Evolutionary conservation across 2,797 vertebrate genomes (phyloP).

Genomic region (Sitta carolinensis): DNA sequence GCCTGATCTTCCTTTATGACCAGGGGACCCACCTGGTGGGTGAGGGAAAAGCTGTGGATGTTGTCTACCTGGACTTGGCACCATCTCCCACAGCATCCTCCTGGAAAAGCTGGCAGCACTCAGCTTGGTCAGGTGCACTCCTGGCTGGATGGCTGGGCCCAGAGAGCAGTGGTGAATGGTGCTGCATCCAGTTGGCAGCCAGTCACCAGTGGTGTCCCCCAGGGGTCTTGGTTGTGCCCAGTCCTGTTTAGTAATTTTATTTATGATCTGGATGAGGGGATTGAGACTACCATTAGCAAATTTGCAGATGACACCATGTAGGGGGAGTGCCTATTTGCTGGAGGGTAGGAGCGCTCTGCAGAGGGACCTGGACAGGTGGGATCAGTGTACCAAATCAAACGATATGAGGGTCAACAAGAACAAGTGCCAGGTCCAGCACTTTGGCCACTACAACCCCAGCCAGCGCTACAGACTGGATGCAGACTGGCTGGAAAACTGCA

Average conservation of each 20-base stretch:
- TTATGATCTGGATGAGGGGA: neutral
- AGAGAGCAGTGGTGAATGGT: neutral
- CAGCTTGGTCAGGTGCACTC: neutral
- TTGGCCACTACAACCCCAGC: neutral
- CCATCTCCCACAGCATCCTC: fast-evolving
- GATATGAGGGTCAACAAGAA: neutral
- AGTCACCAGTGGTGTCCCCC: neutral
- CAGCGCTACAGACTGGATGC: neutral
- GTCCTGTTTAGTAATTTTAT: too few relatives aligned
- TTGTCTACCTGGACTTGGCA: neutral
- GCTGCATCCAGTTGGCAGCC: fast-evolving
- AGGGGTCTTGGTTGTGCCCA: neutral
- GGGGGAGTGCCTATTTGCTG: neutral
- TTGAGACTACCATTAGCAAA: neutral
- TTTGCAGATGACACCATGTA: neutral
- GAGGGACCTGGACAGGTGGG: neutral
- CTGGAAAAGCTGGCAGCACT: neutral
- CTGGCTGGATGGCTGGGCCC: neutral
- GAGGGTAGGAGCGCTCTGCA: neutral
- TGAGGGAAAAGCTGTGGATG: neutral
- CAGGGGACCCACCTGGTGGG: fast-evolving
- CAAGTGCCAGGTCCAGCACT: neutral
- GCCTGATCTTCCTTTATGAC: neutral
- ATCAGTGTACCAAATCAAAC: neutral
- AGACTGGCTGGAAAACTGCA: neutral